Percentiles rank a stretch among this genome's conserved stretches.
phyloP scores from a whole-genome alignment of 2,113 vertebrate genomes.

The Scomber colias region DNA sequence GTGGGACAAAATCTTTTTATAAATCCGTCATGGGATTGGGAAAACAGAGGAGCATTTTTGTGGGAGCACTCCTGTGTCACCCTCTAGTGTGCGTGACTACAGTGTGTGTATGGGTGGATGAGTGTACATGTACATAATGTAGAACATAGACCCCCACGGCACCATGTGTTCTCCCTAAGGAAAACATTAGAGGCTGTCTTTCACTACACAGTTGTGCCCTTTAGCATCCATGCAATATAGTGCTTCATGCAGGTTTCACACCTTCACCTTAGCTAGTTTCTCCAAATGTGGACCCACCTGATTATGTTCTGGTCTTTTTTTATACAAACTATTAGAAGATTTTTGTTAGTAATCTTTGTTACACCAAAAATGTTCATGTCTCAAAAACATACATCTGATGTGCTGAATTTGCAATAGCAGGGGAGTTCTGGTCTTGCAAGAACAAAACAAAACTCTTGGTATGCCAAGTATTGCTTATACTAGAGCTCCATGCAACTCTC shows the following conservation, averaged over 20 bases:
- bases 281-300: neutral
- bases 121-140: constrained; percentile 2
- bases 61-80: no score
- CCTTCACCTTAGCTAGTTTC: neutral
- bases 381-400: neutral
- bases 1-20: no score
- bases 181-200: constrained; percentile 31
- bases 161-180: constrained; percentile 44
- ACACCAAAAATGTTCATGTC: neutral
- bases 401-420: neutral
- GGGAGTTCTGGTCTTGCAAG: no score
- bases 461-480: no score
- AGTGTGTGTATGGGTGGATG: neutral
- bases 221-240: constrained; percentile 7
- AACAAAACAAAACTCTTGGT: no score
- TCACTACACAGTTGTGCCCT: constrained; percentile 25
- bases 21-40: no score
- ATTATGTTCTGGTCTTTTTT: constrained; percentile 7
- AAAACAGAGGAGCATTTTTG: no score
- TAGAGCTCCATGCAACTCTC: no score
- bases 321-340: neutral
- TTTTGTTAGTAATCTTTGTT: neutral
- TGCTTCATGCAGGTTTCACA: neutral
- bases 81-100: neutral
- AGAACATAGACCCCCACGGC: neutral